Base-by-base conservation (phyloP, 2,888 invertebrate species). In the Coremacera marginata region DNA sequence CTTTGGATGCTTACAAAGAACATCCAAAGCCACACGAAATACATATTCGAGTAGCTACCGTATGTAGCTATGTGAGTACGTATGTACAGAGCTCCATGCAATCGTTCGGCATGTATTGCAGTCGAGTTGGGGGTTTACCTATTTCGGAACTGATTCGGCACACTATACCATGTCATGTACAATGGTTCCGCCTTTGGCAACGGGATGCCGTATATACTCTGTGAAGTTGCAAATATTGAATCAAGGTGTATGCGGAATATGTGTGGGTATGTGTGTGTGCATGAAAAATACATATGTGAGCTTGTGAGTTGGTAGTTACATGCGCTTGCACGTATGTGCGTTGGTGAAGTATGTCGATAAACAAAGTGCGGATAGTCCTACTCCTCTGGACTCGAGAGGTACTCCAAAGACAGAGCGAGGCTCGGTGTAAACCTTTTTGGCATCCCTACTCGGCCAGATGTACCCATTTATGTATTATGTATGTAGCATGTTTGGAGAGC, bases 191-290 rank as follows among this genome's bases (percentile, higher is more conserved):
- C 74, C 74, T 74, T 14, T 25, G 67, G 67, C 65, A 22, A 34
- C 25, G 16, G 9, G n/a, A 22, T 37, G 25, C 63, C 60, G 60
- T 44, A 72, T 44, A 62, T 62, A 44, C 60, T 44, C 55, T 34
- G 57, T 52, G 44, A 67, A 37, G 78, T 77, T 79, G 77, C 81
- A 82, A 82, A 82, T 81, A 83, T 83, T 82, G 78, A 84, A 83
- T 82, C 81, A 82, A 83, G 82, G 81, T 82, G 79, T 79, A 78
- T 44, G 55, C 51, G 44, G 44, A 44, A 44, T 49, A 31, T 62
- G 73, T 14, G 11, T 19, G 16, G 27, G 63, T 68, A 14, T 68
- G 19, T 51, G 34, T 52, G 52, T 51, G 65, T 68, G 57, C 57
- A 31, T 49, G 51, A 62, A 70, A 52, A 19, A 16, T 49, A n/a